These are phyloP conservation scores for Clarias laeviceps DNA, from an alignment of 2,797 vertebrate species.

Conservation along the genomic window DNA sequence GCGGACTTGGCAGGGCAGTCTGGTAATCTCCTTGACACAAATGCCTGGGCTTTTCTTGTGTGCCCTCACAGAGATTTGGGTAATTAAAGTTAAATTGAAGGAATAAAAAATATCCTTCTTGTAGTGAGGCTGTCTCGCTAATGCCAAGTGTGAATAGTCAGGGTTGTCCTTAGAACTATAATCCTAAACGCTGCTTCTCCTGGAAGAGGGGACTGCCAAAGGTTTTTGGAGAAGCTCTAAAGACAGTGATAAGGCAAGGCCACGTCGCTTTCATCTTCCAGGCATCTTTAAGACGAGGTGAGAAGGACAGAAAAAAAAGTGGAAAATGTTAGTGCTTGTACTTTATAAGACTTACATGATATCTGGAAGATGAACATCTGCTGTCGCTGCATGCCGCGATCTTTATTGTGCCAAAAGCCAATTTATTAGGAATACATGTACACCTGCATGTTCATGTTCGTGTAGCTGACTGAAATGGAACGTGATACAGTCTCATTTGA, in stretches of 20 bases:
- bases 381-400: not conserved
- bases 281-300: conserved; percentile 69
- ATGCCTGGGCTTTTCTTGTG: conserved; percentile 83
- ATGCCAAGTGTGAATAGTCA: conserved; percentile 83
- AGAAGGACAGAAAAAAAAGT: conserved; percentile 59
- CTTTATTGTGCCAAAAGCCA: not conserved
- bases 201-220: conserved; percentile 74
- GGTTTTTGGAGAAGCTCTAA: conserved; percentile 71
- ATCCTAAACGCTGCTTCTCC: conserved; percentile 76
- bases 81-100: conserved; percentile 90
- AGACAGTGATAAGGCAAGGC: conserved; percentile 77
- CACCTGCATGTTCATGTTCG: no score
- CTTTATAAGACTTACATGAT: conserved; percentile 25
- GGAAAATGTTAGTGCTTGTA: conserved; percentile 54
- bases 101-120: conserved; percentile 85
- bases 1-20: conserved; percentile 85
- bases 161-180: conserved; percentile 83
- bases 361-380: conserved; percentile 23
- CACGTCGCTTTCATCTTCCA: conserved; percentile 75
- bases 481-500: no score
- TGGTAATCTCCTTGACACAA: conserved; percentile 88
- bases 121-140: conserved; percentile 81
- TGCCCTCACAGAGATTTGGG: conserved; percentile 85
- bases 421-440: conserved; percentile 9
- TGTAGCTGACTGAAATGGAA: not conserved